These are phyloP conservation scores for Branchipolynoe longqiensis DNA, from an alignment of 2,888 invertebrate genomes.

Conservation along the genomic window DNA sequence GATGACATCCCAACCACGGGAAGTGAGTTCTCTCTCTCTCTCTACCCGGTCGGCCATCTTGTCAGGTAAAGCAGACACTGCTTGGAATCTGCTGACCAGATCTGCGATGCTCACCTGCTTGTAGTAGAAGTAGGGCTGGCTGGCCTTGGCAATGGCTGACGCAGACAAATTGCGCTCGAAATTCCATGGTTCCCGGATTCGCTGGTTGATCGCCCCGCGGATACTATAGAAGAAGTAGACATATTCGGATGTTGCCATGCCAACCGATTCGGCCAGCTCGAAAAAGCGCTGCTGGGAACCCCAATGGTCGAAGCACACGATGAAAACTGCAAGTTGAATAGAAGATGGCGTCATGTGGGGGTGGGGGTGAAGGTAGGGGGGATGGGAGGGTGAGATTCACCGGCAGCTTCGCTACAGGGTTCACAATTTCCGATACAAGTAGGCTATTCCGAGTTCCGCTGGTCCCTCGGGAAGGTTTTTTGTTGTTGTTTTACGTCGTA, in stretches of 20 bases:
- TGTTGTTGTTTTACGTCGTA: too few relatives aligned
- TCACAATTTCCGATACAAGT: too few relatives aligned
- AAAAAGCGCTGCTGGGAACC: conserved; percentile 38
- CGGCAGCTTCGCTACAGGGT: too few relatives aligned
- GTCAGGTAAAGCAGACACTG: not conserved
- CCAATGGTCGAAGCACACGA: conserved; percentile 47
- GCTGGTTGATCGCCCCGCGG: conserved; percentile 13
- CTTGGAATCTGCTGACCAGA: not conserved
- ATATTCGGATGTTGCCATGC: conserved; percentile 24
- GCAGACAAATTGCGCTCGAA: not conserved
- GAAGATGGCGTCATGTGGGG: too few relatives aligned
- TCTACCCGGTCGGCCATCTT: too few relatives aligned
- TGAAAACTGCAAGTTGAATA: not conserved
- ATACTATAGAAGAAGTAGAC: conserved; percentile 30
- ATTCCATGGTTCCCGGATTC: not conserved
- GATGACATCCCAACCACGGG: too few relatives aligned
- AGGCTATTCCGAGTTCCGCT: too few relatives aligned
- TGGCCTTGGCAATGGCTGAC: not conserved
- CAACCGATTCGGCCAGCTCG: conserved; percentile 20
- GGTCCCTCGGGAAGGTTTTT: too few relatives aligned
- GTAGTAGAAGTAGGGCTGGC: conserved; percentile 31
- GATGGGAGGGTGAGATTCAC: too few relatives aligned
- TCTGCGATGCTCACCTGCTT: conserved; percentile 20
- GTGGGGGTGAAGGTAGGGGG: too few relatives aligned
- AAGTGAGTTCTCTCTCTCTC: too few relatives aligned